Conservation (phyloP, 2,797 vertebrate species). For the Gobionotothen gibberifrons region DNA sequence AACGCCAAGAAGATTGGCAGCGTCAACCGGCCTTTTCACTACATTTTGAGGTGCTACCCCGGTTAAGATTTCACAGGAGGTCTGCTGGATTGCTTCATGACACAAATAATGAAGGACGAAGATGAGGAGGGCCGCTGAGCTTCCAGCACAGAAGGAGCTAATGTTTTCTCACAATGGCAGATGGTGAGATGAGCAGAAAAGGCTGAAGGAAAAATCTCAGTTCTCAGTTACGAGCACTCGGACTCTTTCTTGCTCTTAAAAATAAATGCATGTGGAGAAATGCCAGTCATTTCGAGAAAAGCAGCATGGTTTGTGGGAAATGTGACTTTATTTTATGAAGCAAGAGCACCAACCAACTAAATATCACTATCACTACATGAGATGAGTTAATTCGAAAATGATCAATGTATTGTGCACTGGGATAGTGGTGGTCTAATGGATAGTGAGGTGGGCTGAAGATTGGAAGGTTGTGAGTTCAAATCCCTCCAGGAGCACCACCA, state of each 20-base stretch:
- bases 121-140: conserved; percentile 41
- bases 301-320: conserved; percentile 13
- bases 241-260: conserved; percentile 34
- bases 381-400: background rate
- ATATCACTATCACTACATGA: background rate
- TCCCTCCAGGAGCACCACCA: no score
- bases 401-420: background rate
- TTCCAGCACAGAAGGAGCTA: conserved; percentile 47
- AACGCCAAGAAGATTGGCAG: conserved; percentile 45
- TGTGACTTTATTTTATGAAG: conserved; percentile 16
- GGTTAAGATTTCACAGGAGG: conserved; percentile 46
- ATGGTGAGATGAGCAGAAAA: conserved; percentile 62
- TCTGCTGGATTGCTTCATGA: conserved; percentile 39
- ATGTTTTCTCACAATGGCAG: conserved; percentile 61
- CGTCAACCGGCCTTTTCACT: conserved; percentile 6
- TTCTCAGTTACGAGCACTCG: conserved; percentile 38
- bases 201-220: conserved; percentile 37
- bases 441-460: no score
- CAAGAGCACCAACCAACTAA: background rate
- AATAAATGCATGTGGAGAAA: conserved; percentile 21
- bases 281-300: conserved; percentile 18
- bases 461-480: no score
- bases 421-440: no score
- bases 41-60: conserved; percentile 6
- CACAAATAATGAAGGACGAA: conserved; percentile 15